Percentiles rank a stretch among this genome's conserved stretches.
Conservation (phyloP, 2,888 invertebrate genomes). For the Lithosia quadra region DNA sequence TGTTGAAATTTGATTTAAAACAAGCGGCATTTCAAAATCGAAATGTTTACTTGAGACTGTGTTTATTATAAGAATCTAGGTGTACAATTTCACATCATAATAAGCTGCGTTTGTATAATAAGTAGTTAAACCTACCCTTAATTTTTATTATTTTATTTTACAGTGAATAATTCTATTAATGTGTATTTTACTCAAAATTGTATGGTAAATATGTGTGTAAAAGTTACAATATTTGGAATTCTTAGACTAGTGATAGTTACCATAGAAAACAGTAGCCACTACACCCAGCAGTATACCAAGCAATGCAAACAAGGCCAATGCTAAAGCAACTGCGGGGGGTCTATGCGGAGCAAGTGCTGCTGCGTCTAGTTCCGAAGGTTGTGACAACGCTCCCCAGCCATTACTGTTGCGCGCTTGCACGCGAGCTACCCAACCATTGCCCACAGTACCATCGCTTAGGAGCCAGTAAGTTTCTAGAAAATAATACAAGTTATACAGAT, state of each 20-base stretch:
- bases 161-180: too few species aligned
- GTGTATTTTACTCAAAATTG: too few species aligned
- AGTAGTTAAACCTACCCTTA: too few species aligned
- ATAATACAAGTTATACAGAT: not conserved
- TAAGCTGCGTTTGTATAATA: too few species aligned
- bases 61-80: too few species aligned
- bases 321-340: slow-evolving; percentile 87
- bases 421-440: slow-evolving; percentile 90
- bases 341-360: slow-evolving; percentile 56
- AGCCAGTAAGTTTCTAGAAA: slow-evolving; percentile 92
- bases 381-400: slow-evolving; percentile 94
- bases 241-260: slow-evolving; percentile 54
- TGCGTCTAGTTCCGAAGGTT: slow-evolving; percentile 85
- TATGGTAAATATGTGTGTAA: too few species aligned
- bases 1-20: slow-evolving; percentile 13
- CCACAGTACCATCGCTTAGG: slow-evolving; percentile 88
- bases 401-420: slow-evolving; percentile 93
- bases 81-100: too few species aligned
- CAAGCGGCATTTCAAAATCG: not conserved
- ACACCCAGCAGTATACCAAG: slow-evolving; percentile 69
- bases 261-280: slow-evolving; percentile 64
- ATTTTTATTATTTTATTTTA: too few species aligned
- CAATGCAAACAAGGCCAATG: slow-evolving; percentile 88
- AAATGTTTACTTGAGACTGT: too few species aligned
- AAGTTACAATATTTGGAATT: not conserved